Evolutionary conservation across 1,140 invertebrate species (phyloP).

Genomic region (Oedothorax gibbosus): DNA sequence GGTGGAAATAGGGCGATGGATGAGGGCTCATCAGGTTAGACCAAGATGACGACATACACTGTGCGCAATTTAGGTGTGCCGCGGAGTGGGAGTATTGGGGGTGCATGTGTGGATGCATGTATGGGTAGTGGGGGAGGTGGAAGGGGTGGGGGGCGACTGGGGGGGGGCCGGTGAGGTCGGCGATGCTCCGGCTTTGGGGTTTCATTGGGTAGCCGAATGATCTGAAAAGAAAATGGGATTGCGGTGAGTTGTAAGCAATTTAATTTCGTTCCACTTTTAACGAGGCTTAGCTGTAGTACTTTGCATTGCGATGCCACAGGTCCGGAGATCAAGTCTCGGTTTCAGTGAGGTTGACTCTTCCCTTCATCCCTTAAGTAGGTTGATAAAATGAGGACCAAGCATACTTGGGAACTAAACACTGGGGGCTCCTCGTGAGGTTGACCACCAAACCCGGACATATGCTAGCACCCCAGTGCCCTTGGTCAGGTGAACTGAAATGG

Average conservation of each 20-base stretch:
- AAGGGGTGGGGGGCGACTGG: conserved; percentile 19
- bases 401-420: too few species aligned
- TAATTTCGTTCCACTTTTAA: too few species aligned
- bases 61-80: conserved; percentile 47
- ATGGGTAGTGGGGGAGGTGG: conserved; percentile 46
- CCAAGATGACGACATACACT: conserved; percentile 52
- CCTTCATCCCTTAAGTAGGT: too few species aligned
- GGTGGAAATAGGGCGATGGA: conserved; percentile 53
- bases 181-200: conserved; percentile 40
- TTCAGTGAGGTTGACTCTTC: too few species aligned
- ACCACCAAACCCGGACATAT: too few species aligned
- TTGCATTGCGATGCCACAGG: too few species aligned
- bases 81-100: conserved; percentile 43
- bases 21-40: conserved; percentile 55
- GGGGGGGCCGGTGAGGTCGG: conserved; percentile 20
- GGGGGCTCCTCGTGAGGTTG: too few species aligned
- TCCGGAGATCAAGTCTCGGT: too few species aligned
- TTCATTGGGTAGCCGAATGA: conserved; percentile 45
- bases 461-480: too few species aligned
- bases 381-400: too few species aligned
- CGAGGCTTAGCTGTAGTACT: too few species aligned
- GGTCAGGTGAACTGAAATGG: too few species aligned
- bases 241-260: background rate
- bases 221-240: conserved; percentile 11
- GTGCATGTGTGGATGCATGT: conserved; percentile 47